Conservation (phyloP, 2,113 vertebrate genomes). For the Meleagris gallopavo region DNA sequence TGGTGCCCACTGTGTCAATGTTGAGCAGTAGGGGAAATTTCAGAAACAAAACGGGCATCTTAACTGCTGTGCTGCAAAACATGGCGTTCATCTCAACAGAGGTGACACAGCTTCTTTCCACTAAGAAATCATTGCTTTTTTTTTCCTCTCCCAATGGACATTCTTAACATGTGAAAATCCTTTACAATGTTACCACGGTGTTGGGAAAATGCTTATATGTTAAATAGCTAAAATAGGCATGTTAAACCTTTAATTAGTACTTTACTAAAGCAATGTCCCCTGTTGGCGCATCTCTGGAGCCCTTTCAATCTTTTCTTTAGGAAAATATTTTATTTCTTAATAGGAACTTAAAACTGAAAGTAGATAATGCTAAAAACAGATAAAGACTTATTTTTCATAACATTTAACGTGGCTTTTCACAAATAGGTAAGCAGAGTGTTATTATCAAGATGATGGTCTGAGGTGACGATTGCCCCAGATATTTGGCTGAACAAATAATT, state of each 20-base stretch:
- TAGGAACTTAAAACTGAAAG: background rate
- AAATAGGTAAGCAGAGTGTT: background rate
- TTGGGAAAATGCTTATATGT: background rate
- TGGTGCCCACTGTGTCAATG: background rate
- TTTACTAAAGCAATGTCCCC: background rate
- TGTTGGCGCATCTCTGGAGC: background rate
- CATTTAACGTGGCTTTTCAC: background rate
- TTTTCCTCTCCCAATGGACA: background rate
- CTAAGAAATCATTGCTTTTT: background rate
- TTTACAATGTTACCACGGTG: background rate
- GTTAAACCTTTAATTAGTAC: background rate
- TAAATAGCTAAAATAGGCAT: background rate
- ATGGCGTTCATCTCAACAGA: background rate
- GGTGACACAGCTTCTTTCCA: background rate
- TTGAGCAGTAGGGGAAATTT: background rate
- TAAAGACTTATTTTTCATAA: no score
- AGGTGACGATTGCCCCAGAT: background rate
- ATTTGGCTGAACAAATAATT: background rate
- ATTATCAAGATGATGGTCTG: background rate
- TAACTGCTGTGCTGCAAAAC: background rate
- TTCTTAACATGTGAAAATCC: background rate
- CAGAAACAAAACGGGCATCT: background rate
- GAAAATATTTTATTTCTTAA: background rate
- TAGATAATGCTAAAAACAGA: background rate
- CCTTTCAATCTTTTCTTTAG: background rate